These are phyloP conservation scores for Neopelma chrysocephalum DNA, from an alignment of 2,797 vertebrate genomes.

Conservation along the genomic window DNA sequence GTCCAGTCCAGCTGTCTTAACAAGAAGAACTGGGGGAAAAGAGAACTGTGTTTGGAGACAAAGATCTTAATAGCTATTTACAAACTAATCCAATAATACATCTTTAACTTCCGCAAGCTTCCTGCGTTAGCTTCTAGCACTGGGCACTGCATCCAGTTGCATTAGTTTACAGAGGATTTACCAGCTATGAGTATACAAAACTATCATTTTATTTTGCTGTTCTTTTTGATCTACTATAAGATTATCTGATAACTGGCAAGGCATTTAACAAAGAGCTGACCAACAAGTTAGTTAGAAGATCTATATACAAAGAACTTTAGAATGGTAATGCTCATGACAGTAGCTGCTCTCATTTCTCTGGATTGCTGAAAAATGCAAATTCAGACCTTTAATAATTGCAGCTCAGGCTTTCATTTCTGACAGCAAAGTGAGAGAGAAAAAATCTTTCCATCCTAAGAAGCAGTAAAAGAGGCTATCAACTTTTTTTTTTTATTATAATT, in stretches of 20 bases:
- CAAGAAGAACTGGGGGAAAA: not conserved
- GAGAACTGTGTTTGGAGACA: not conserved
- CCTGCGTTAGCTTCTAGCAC: not conserved
- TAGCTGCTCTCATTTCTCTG: constrained; percentile 28
- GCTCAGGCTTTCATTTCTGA: constrained; percentile 35
- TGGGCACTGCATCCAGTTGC: not conserved
- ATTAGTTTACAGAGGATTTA: not conserved
- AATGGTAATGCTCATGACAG: constrained; percentile 8
- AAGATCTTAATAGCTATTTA: not conserved
- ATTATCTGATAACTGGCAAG: not conserved
- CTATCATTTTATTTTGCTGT: not conserved
- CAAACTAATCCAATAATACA: not conserved
- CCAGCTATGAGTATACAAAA: not conserved
- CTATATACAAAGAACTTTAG: not conserved
- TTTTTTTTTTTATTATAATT: not conserved
- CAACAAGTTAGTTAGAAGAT: constrained; percentile 1
- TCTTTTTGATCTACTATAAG: not conserved
- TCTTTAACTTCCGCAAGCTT: not conserved
- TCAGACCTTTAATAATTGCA: constrained; percentile 60
- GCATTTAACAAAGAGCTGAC: constrained; percentile 14
- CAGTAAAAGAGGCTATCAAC: constrained; percentile 6
- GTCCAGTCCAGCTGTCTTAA: not conserved
- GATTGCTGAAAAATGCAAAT: constrained; percentile 63
- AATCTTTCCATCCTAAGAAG: not conserved
- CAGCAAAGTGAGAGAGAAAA: constrained; percentile 14